These are phyloP conservation scores for Emydoidea blandingii DNA, from an alignment of 2,797 vertebrate species.

Conservation along the genomic window DNA sequence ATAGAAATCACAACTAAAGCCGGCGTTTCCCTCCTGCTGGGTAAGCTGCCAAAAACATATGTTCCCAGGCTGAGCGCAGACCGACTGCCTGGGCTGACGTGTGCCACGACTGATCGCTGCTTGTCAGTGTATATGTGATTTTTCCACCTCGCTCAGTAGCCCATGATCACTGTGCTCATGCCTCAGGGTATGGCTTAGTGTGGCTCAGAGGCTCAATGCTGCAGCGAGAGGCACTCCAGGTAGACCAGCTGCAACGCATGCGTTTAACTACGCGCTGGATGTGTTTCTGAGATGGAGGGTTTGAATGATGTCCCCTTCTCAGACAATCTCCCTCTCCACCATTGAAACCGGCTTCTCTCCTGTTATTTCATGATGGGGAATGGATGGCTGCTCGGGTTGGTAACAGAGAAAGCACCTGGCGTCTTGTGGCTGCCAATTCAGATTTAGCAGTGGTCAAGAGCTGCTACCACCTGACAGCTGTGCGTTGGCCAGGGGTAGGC, in stretches of 20 bases:
- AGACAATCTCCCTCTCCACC: background rate
- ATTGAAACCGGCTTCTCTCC: background rate
- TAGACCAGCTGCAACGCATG: background rate
- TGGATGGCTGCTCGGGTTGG: background rate
- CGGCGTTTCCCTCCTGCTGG: background rate
- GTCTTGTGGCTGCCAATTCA: background rate
- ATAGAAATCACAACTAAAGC: background rate
- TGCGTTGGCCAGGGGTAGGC: background rate
- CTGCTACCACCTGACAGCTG: background rate
- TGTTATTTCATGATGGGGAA: background rate
- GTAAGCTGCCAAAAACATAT: background rate
- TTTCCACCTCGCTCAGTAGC: background rate
- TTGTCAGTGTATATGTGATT: background rate
- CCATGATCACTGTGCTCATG: background rate
- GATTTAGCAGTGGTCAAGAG: background rate
- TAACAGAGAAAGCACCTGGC: background rate
- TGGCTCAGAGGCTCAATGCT: background rate
- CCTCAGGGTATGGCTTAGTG: background rate
- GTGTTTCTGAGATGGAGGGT: background rate
- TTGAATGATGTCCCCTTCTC: background rate
- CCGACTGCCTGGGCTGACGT: background rate
- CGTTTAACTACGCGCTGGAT: fast-evolving
- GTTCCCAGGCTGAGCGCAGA: background rate
- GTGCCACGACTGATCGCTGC: background rate
- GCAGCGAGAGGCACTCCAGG: background rate